Evolutionary conservation across 2,797 vertebrate genomes (phyloP), one percentile per base, ranked within the genome.

Genomic region (Iguana delicatissima): DNA sequence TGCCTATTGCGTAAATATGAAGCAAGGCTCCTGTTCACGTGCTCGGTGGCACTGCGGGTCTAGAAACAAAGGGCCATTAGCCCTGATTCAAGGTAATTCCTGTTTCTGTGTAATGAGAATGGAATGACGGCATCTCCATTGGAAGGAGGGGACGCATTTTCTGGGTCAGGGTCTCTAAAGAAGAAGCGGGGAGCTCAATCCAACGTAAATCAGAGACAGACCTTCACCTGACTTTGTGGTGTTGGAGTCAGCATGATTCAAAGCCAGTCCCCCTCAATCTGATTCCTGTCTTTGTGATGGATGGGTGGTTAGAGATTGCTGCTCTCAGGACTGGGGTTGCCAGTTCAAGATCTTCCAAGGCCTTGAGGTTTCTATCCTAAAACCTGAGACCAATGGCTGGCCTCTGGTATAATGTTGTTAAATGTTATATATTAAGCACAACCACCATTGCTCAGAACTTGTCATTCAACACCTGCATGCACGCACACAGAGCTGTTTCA

Each of bases 151-250:
- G 38, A 42, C 62, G 69, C 2, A 18, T n/a, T 73, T 59, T 74
- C 83, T 79, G 46, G 79, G 87, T 81, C 87, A 88, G 64, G 79
- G 87, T 88, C 79, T 82, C 50, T 57, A 67, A 7, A 55, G 52
- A 81, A 22, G 18, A 42, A 18, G 14, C 8, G 22, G 42, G 35
- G 35, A 32, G 12, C 55, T 26, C 24, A 50, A 55, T 59, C n/a
- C 59, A n/a, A 46, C 3, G 29, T 35, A 64, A 38, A 2, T 35
- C 20, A 32, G 59, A 85, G 59, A 67, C 9, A 32, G 26, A n/a
- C 73, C 82, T 79, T 79, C 59, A 38, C n/a, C 59, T 89, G 82
- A 32, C 73, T 79, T 79, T 76, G 89, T 74, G 42, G 62, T 1
- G 74, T 79, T n/a, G 74, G 74, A 89, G 82, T 42, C 14, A 0